phyloP scores from a whole-genome alignment of 1,140 invertebrate species.

The Cydia amplana region DNA sequence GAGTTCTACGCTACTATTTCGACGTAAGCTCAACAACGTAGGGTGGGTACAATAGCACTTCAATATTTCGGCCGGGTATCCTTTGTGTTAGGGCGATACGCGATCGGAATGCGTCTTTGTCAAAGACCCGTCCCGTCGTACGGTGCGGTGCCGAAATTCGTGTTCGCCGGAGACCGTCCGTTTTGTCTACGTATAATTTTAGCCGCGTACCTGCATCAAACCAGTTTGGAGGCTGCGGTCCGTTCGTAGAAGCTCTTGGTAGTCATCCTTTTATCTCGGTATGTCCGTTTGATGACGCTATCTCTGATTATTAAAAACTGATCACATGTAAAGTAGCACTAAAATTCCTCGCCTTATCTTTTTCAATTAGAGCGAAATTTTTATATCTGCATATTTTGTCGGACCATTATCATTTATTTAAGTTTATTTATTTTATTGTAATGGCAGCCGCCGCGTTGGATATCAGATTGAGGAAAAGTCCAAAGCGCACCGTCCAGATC shows the following conservation, averaged over 20 bases:
- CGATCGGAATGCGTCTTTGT: slow-evolving; percentile 63
- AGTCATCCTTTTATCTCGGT: slow-evolving; percentile 53
- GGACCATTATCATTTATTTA: neutral
- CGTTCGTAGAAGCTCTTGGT: slow-evolving; percentile 57
- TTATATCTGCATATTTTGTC: slow-evolving; percentile 11
- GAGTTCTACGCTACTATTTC: slow-evolving; percentile 28
- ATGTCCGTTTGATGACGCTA: slow-evolving; percentile 30
- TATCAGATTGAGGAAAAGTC: neutral
- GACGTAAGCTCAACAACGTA: slow-evolving; percentile 13
- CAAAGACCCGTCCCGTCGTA: slow-evolving; percentile 46
- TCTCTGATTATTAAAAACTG: neutral
- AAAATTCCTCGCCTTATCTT: neutral
- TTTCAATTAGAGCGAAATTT: slow-evolving; percentile 8
- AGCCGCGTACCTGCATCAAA: slow-evolving; percentile 67
- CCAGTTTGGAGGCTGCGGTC: slow-evolving; percentile 51
- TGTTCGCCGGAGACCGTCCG: slow-evolving; percentile 41
- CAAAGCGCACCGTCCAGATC: neutral
- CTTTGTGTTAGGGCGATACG: slow-evolving; percentile 49
- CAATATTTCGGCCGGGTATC: slow-evolving; percentile 39
- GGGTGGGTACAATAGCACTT: slow-evolving; percentile 35
- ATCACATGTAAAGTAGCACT: slow-evolving; percentile 9
- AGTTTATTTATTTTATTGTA: slow-evolving; percentile 1
- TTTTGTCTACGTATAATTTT: slow-evolving; percentile 71
- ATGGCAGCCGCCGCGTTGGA: neutral
- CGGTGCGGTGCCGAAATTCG: slow-evolving; percentile 50